Percentiles rank a stretch among this genome's conserved stretches.
Conservation (phyloP, 2,888 invertebrate genomes). For the Loripinus fragilis region DNA sequence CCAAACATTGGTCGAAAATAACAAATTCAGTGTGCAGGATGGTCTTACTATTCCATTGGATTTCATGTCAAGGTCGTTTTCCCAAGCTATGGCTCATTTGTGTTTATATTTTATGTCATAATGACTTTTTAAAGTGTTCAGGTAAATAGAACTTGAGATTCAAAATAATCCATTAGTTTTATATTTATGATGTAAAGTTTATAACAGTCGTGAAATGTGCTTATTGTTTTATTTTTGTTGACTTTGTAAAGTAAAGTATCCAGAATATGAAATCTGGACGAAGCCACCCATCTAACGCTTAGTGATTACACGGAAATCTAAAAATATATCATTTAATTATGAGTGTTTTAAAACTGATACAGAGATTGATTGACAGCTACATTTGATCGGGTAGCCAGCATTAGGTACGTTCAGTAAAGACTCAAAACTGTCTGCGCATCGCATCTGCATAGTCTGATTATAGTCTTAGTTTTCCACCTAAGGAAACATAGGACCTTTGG, state of each 20-base stretch:
- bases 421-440: too few species aligned
- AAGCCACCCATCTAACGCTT: background rate
- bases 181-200: background rate
- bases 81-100: too few species aligned
- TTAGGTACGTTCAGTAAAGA: background rate
- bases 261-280: background rate
- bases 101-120: background rate
- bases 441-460: too few species aligned
- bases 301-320: background rate
- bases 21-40: too few species aligned
- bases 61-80: too few species aligned
- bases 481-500: too few species aligned
- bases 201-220: background rate
- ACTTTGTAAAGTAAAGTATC: background rate
- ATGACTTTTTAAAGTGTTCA: background rate
- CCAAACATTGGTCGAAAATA: too few species aligned
- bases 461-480: too few species aligned
- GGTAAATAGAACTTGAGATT: background rate
- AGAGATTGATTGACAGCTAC: background rate
- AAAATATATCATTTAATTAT: background rate
- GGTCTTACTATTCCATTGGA: too few species aligned
- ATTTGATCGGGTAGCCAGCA: background rate
- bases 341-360: background rate
- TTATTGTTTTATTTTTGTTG: background rate
- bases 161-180: background rate